Base-by-base conservation (phyloP, 2,888 invertebrate genomes). In the Drosophila villosipedis region DNA sequence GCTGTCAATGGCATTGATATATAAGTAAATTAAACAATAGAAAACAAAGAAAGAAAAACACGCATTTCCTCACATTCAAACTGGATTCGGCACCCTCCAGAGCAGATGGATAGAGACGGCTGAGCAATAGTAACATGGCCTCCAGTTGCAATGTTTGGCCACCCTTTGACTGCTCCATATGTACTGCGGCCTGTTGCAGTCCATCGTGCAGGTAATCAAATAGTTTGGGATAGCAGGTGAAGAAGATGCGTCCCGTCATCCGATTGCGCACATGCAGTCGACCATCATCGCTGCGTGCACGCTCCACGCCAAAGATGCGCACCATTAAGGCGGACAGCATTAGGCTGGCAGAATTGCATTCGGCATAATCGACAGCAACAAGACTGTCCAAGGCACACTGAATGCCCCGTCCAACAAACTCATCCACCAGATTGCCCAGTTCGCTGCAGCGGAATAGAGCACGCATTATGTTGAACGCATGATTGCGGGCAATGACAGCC, bases 381-480 rank as follows among this genome's bases (percentile, higher is more conserved):
- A 97, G 97, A 12, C 97, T 97, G 19, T 93, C 93, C 33, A 98
- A 94, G 4, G 98, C 96, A 6, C 95, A 47, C 28, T 47, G 47
- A 47, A 47, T 47, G 9, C 47, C 47, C 4, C 47, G 47, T 25
- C 47, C 47, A 14, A 97, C 95, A 92, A 95, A 96, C 5, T 95
- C 94, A 52, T 95, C 94, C 0, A 97, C 95, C 69, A 95, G 93
- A 73, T 97, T 97, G 19, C 96, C 96, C 49, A 99, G 94, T 78
- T 96, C 95, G 4, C 97, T 95, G 92, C 97, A 96, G 41, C 97
- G 95, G 91, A 96, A 97, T 49, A 99, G 92, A 0, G 97, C 96
- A 78, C 98, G 94, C 79, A 99, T 94, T 63, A 98, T 96, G 93
- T 99, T 98, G 83, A 97, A 93, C n/a, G 97, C 95, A 93, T 98